phyloP scores from a whole-genome alignment of 2,888 invertebrate species.

The Mimumesa dahlbomi region DNA sequence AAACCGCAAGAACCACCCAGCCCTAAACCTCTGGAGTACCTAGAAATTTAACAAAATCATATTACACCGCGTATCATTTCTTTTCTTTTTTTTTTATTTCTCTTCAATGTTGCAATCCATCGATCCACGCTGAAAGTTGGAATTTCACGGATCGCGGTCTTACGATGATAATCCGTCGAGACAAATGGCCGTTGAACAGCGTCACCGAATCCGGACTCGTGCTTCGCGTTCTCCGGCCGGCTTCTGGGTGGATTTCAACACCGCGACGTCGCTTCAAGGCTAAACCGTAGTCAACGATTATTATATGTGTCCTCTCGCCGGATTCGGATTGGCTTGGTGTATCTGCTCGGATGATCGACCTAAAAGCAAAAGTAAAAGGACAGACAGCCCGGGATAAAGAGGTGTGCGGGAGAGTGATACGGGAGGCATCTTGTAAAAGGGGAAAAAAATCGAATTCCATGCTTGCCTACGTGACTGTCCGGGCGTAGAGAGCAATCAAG shows the following conservation, averaged over 20 bases:
- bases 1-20: too few relatives aligned
- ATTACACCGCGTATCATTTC: too few relatives aligned
- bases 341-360: not conserved
- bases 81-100: too few relatives aligned
- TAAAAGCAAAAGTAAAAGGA: not conserved
- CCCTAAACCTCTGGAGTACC: too few relatives aligned
- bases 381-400: not conserved
- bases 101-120: too few relatives aligned
- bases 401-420: not conserved
- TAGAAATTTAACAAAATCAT: too few relatives aligned
- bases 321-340: constrained; percentile 13
- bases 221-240: constrained; percentile 17
- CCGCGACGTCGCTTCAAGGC: constrained; percentile 37
- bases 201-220: not conserved
- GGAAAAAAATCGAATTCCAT: constrained; percentile 26
- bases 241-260: constrained; percentile 32
- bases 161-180: not conserved
- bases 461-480: constrained; percentile 50
- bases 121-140: too few relatives aligned
- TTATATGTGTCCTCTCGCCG: constrained; percentile 11
- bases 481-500: constrained; percentile 50
- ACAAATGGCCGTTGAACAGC: not conserved
- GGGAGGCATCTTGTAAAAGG: constrained; percentile 18
- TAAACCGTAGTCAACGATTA: constrained; percentile 30
- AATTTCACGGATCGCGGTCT: too few relatives aligned